Percentiles rank a stretch among this genome's conserved stretches.
Evolutionary conservation across 2,888 invertebrate genomes (phyloP).

Genomic region (Ceratothoa steindachneri): DNA sequence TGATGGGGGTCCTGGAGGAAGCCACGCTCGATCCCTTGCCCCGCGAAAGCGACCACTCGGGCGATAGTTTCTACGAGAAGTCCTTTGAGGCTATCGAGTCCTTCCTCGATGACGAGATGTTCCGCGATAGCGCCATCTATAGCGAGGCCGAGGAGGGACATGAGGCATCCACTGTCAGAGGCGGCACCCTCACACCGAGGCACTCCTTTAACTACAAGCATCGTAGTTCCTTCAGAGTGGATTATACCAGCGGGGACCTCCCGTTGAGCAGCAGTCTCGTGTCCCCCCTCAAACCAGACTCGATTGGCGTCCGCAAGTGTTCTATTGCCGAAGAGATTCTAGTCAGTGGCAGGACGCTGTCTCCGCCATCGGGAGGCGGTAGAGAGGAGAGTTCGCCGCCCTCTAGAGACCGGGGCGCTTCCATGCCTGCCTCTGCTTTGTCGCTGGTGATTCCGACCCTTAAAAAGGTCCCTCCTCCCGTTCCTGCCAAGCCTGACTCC

Average conservation of each 20-base stretch:
- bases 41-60: conserved; percentile 56
- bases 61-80: conserved; percentile 71
- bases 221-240: conserved; percentile 17
- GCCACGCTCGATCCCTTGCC: conserved; percentile 28
- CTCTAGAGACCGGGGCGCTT: conserved; percentile 23
- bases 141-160: conserved; percentile 66
- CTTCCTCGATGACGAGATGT: conserved; percentile 64
- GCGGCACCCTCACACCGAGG: background rate
- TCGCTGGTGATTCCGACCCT: conserved; percentile 45
- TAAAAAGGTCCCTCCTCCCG: conserved; percentile 62
- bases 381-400: conserved; percentile 21
- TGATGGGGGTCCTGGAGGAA: conserved; percentile 9
- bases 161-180: conserved; percentile 16
- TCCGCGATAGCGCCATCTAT: conserved; percentile 77
- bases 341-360: conserved; percentile 28
- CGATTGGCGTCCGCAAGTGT: conserved; percentile 21
- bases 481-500: conserved; percentile 55
- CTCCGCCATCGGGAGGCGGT: conserved; percentile 51
- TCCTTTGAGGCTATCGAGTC: conserved; percentile 71
- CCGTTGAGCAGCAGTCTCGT: background rate
- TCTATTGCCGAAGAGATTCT: conserved; percentile 30
- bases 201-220: background rate
- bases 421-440: background rate
- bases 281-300: background rate
- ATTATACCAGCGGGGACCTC: background rate